phyloP scores from a whole-genome alignment of 1,140 invertebrate species.

The Thrips palmi region DNA sequence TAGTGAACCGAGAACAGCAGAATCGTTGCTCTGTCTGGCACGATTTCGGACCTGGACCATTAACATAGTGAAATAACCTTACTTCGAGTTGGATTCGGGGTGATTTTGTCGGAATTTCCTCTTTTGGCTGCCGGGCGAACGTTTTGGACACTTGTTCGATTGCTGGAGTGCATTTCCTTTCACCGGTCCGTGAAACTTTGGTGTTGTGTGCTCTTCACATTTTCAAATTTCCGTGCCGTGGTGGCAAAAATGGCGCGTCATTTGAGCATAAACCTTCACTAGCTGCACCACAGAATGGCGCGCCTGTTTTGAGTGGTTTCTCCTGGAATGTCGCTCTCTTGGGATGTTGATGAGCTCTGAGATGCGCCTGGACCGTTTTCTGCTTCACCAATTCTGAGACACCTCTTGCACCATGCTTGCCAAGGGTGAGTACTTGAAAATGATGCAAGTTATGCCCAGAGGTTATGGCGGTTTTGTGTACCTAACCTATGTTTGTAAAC shows the following conservation, averaged over 20 bases:
- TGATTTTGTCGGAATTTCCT: neutral
- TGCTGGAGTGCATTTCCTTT: neutral
- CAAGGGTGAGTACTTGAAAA: neutral
- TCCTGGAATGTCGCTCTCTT: too few species aligned
- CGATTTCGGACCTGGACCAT: neutral
- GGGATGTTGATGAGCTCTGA: too few species aligned
- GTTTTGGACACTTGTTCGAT: neutral
- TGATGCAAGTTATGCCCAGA: neutral
- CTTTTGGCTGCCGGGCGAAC: too few species aligned
- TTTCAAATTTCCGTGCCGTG: conserved; percentile 10
- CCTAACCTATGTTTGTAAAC: too few species aligned
- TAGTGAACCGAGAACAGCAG: too few species aligned
- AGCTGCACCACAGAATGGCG: neutral
- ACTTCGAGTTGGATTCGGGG: neutral
- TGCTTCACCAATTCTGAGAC: too few species aligned
- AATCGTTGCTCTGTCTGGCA: conserved; percentile 5
- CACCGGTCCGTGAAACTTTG: neutral
- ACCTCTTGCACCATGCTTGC: too few species aligned
- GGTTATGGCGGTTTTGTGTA: too few species aligned
- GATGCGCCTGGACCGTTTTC: too few species aligned
- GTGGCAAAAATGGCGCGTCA: conserved; percentile 12
- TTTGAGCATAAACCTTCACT: conserved; percentile 4
- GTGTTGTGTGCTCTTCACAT: neutral
- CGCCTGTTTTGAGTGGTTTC: neutral
- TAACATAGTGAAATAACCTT: neutral